phyloP scores from a whole-genome alignment of 2,888 invertebrate genomes.

The Ametastegia equiseti region DNA sequence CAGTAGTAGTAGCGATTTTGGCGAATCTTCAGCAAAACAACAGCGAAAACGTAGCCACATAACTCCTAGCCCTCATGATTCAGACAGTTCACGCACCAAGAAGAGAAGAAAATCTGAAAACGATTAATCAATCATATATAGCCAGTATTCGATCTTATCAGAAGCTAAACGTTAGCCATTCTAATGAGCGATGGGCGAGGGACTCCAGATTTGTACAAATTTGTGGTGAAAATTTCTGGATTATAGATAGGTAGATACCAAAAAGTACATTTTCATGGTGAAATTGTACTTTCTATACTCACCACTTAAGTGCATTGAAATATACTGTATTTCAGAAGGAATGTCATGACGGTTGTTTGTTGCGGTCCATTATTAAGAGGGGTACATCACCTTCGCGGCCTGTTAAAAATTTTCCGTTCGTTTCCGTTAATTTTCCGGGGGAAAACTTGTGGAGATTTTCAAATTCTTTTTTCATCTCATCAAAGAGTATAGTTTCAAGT shows the following conservation, averaged over 20 bases:
- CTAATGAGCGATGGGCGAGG: too few species aligned
- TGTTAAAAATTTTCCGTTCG: too few species aligned
- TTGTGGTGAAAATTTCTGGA: neutral
- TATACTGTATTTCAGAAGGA: neutral
- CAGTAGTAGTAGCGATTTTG: conserved; percentile 68
- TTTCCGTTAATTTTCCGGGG: too few species aligned
- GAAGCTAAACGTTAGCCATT: neutral
- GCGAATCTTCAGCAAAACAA: conserved; percentile 66
- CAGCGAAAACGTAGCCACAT: conserved; percentile 72
- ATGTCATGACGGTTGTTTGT: neutral
- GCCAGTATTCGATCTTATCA: neutral
- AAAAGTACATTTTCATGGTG: neutral
- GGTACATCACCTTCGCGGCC: too few species aligned
- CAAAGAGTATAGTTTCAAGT: too few species aligned
- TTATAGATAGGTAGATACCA: neutral
- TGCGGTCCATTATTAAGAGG: neutral
- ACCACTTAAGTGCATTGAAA: neutral
- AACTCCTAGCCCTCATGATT: conserved; percentile 71
- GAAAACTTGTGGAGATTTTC: too few species aligned
- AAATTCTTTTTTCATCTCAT: too few species aligned
- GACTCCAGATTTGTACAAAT: neutral
- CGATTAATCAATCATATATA: conserved; percentile 59
- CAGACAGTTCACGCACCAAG: conserved; percentile 69
- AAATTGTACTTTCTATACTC: neutral
- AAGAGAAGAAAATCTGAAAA: conserved; percentile 73